Conservation (phyloP, 2,888 invertebrate genomes). For the Nephrotoma guestfalica region DNA sequence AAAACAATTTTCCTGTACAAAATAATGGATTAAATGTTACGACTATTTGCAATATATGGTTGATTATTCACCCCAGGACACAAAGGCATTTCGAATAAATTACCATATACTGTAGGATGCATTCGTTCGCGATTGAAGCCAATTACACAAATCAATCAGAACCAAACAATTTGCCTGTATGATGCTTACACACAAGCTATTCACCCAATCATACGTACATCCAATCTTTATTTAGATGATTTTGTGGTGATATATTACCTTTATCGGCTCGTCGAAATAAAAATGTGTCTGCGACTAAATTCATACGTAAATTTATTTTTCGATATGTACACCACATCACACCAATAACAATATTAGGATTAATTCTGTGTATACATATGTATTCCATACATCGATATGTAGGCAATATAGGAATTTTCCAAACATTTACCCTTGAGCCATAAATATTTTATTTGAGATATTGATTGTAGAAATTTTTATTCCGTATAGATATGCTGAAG, state of each 20-base stretch:
- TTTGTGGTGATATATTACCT: not conserved
- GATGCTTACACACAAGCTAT: not conserved
- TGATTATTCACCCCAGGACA: not conserved
- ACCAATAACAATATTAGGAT: not conserved
- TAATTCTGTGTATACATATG: not conserved
- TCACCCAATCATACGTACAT: not conserved
- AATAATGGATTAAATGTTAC: no score
- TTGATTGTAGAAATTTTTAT: not conserved
- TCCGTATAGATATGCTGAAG: not conserved
- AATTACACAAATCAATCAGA: not conserved
- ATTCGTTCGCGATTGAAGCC: not conserved
- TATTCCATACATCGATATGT: not conserved
- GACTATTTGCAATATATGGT: not conserved
- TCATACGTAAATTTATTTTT: not conserved
- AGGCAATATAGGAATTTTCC: not conserved
- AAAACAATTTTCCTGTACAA: no score
- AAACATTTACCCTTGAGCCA: not conserved
- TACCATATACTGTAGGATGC: not conserved
- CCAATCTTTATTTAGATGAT: not conserved
- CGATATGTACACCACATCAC: not conserved
- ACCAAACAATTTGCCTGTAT: not conserved
- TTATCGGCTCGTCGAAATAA: not conserved
- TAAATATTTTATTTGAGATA: not conserved
- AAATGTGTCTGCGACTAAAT: not conserved
- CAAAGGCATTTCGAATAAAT: no score